Evolutionary conservation across 1,140 invertebrate genomes (phyloP), one percentile per base, ranked within the genome.

Genomic region (Phymorhynchus buccinoides): DNA sequence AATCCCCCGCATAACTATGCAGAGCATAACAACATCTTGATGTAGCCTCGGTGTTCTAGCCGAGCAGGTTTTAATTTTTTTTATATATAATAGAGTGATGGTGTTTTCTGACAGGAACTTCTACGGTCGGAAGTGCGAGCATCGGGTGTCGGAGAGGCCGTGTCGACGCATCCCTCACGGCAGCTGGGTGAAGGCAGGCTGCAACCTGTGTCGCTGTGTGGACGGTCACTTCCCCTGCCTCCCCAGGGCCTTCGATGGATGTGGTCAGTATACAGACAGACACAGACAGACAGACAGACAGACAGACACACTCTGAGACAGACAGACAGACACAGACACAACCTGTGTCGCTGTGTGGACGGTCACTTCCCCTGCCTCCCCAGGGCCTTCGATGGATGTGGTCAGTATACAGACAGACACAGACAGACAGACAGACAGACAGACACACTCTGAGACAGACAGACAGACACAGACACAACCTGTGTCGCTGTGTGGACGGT

Each of bases 171-270:
- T 77, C 12, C 71, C 48, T 0, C 83, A 85, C 48, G 39, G 42
- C 62, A 77, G 79, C n/a, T 80, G 84, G 78, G 79, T 80, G 37
- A 80, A 80, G 78, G 84, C 78, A 18, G 78, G 78, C 52, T 79
- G 75, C 44, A 84, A 84, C 44, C 44, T 77, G 35, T 84, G 71
- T 44, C 83, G 35, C 16, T 84, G 83, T 77, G 27, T 30, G 14
- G 32, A 84, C 71, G 81, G 81, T 16, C 48, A 83, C 35, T 71
- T 83, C 62, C 16, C 62, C 22, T 83, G 81, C 42, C 66, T 83
- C 1, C 81, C 81, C 22, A 18, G 81, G 4, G 81, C 81, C 27
- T 83, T 83, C 39, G 37, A 44, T 27, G 81, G 81, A 16, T 83
- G 81, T 44, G 81, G 81, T 83, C 42, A 32, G 62, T 73, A 73